These are phyloP conservation scores for Saturnia pavonia DNA, from an alignment of 2,888 invertebrate genomes.

Conservation along the genomic window DNA sequence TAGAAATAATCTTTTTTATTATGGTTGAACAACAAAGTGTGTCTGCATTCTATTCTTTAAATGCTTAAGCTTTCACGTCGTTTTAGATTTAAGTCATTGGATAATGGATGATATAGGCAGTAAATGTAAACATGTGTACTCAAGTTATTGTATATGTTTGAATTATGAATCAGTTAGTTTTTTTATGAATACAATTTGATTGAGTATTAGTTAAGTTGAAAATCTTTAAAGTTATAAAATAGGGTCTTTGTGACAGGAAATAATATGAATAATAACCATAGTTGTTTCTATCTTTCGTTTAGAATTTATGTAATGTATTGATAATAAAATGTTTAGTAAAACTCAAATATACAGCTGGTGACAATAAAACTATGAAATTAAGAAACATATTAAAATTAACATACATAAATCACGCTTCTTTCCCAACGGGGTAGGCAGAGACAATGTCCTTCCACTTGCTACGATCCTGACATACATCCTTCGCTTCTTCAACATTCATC, in stretches of 20 bases:
- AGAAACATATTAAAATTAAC: no score
- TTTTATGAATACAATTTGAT: slow-evolving; percentile 37
- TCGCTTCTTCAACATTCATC: no score
- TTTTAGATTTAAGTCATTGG: slow-evolving; percentile 30
- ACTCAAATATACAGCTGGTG: neutral
- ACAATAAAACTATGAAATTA: no score
- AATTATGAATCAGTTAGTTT: slow-evolving; percentile 30
- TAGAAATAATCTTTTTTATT: slow-evolving; percentile 46
- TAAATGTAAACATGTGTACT: slow-evolving; percentile 40
- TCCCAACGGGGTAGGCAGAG: no score
- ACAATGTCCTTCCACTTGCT: no score
- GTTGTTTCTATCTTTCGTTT: neutral
- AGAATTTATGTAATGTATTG: neutral
- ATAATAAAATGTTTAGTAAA: neutral
- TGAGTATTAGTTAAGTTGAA: slow-evolving; percentile 37
- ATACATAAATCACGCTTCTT: no score
- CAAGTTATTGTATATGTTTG: slow-evolving; percentile 33
- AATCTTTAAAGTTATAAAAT: slow-evolving; percentile 24
- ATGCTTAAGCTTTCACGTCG: slow-evolving; percentile 33
- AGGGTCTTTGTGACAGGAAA: neutral
- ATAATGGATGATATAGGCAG: slow-evolving; percentile 32
- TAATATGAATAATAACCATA: neutral
- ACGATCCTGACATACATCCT: no score
- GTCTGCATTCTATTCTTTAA: slow-evolving; percentile 37
- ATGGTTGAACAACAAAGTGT: slow-evolving; percentile 38